Conservation (phyloP, 2,888 invertebrate genomes). For the Agrotis exclamationis region DNA sequence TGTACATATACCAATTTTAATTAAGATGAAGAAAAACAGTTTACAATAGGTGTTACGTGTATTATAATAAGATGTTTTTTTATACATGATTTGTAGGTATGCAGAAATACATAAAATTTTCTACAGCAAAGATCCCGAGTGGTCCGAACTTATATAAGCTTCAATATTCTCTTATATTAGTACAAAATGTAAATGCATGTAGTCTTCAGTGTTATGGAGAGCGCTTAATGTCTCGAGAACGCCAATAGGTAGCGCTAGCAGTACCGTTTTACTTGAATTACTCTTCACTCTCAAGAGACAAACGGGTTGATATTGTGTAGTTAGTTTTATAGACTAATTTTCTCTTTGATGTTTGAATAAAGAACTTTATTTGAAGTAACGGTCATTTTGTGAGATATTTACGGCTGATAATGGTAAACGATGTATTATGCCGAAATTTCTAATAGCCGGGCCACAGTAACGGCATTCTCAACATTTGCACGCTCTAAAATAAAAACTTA, state of each 20-base stretch:
- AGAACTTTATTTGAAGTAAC: slow-evolving; percentile 10
- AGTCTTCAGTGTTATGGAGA: slow-evolving; percentile 16
- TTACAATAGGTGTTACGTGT: too few relatives aligned
- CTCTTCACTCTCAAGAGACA: slow-evolving; percentile 24
- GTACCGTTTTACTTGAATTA: slow-evolving; percentile 35
- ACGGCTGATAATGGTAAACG: too few relatives aligned
- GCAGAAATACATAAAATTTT: too few relatives aligned
- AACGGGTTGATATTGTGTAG: slow-evolving; percentile 28
- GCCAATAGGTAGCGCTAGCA: slow-evolving; percentile 57
- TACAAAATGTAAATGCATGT: slow-evolving; percentile 43
- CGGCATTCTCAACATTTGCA: too few relatives aligned
- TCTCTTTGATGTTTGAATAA: slow-evolving; percentile 13
- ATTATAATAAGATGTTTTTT: too few relatives aligned
- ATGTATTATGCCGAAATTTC: too few relatives aligned
- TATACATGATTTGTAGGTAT: too few relatives aligned
- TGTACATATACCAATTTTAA: too few relatives aligned
- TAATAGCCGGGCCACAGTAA: too few relatives aligned
- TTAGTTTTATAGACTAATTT: slow-evolving; percentile 29
- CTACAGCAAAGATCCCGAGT: too few relatives aligned
- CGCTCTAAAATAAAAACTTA: too few relatives aligned
- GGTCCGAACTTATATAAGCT: neutral
- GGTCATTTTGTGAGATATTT: slow-evolving; percentile 5
- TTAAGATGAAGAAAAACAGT: too few relatives aligned
- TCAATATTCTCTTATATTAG: neutral
- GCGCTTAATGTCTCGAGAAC: slow-evolving; percentile 54